Base-by-base conservation (phyloP, 2,113 vertebrate genomes). In the Epinephelus lanceolatus region DNA sequence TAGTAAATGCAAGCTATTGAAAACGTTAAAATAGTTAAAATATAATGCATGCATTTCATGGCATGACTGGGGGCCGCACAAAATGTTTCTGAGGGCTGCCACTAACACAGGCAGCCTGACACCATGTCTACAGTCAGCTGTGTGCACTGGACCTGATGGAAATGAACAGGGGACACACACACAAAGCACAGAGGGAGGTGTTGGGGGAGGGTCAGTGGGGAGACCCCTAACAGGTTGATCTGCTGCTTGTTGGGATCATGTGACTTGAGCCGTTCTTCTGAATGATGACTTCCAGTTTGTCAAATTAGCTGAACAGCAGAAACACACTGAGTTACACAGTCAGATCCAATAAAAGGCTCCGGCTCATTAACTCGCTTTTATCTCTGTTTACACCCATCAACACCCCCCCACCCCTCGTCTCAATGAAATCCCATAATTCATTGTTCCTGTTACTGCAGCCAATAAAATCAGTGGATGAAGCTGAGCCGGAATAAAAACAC, bases 391-490 rank as follows among this genome's bases (percentile, higher is more conserved):
- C 71, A 62, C 80, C 74, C 69, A 5, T 37, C 68, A 42, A 40
- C 62, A 7, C n/a, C n/a, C 45, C 12, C 1, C 42, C 57, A 27
- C n/a, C 21, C 53, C 21, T 1, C 47, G 13, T 33, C 76, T 52
- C 70, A 72, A 40, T 57, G 30, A 71, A 65, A 71, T 72, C 77
- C 77, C 57, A 71, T 87, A 71, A 89, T 83, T 88, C 84, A 88
- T 61, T 76, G 81, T 2, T 81, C 66, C 53, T 42, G 84, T 91
- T 87, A 84, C 77, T 72, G 77, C 51, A 74, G 71, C 86, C 90
- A 83, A 77, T 92, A 89, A 92, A 90, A 86, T 49, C 59, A 73
- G 83, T 65, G 72, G 49, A 75, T 68, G 71, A 52, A 52, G 53
- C 7, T 1, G 19, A 37, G 45, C 49, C 5, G 60, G 17, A 53